Percentiles rank a stretch among this genome's conserved stretches.
Conservation (phyloP, 53 echinoderm and acorn worm genomes). For the Echinometra lucunter region DNA sequence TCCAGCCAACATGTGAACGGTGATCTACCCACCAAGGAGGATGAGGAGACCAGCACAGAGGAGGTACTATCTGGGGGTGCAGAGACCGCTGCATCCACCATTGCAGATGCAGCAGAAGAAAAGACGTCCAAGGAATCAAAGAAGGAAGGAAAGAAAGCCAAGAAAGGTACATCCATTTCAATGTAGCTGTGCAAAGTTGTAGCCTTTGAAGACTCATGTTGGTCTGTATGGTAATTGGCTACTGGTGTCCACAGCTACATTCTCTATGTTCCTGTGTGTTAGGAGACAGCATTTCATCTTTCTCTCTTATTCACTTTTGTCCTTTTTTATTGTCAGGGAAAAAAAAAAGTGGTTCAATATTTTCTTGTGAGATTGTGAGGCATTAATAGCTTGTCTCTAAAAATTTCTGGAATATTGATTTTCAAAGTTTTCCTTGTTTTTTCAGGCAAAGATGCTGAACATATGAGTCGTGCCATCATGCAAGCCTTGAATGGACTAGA, state of each 20-base stretch:
- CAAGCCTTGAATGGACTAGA: constrained; percentile 92
- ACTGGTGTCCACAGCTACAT: too few species aligned
- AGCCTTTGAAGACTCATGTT: too few species aligned
- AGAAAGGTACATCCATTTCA: constrained; percentile 48
- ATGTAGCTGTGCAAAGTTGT: background rate
- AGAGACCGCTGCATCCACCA: background rate
- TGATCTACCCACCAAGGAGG: constrained; percentile 38
- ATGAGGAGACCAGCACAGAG: constrained; percentile 36
- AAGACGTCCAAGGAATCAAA: constrained; percentile 39
- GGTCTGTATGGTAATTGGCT: too few species aligned
- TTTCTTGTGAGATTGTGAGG: too few species aligned
- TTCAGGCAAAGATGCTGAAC: constrained; percentile 91
- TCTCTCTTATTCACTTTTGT: too few species aligned
- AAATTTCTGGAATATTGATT: background rate
- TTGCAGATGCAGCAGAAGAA: background rate
- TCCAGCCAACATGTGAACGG: constrained; percentile 29
- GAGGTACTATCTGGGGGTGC: background rate
- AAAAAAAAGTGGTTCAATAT: too few species aligned
- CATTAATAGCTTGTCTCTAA: background rate
- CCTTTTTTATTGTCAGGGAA: too few species aligned
- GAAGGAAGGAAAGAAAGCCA: constrained; percentile 67
- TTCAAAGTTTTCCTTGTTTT: background rate
- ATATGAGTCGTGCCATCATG: constrained; percentile 87
- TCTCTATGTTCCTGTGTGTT: too few species aligned
- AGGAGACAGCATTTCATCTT: too few species aligned